Evolutionary conservation across 2,113 vertebrate genomes (phyloP), one percentile per base, ranked within the genome.

Genomic region (Cephalopholis sonnerati): DNA sequence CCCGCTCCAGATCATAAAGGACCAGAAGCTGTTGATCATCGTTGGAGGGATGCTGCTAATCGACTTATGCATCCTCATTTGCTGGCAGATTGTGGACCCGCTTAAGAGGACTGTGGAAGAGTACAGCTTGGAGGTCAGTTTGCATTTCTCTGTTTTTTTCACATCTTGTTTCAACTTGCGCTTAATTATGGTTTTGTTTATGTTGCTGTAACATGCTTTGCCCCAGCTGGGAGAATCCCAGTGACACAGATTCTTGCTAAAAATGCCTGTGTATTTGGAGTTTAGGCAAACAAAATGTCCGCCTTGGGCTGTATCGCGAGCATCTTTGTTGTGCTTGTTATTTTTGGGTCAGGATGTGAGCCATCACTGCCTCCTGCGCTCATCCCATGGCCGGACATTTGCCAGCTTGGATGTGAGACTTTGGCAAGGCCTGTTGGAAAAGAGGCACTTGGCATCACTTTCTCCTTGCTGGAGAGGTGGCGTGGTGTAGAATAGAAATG

Each of bases 1-100:
- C 85, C 81, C 83, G 89, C 29, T 93, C 78, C 95, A 99, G 98
- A 99, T 99, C 94, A 99, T 99, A 94, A 99, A 99, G 95, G 98
- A 99, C 95, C 98, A 99, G 95, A 99, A 99, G 93, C 93, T 99
- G 94, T 94, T 99, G 85, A 97, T 99, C 90, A 99, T 99, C 44
- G 98, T 99, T 54, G 98, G 98, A 59, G 98, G 98, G 93, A 99
- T 99, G 98, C 95, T 99, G 91, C 95, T 99, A 74, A 99, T 99
- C 87, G 98, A 99, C 95, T 95, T 99, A 81, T 99, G 98, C 95
- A 99, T 99, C 94, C 95, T 99, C 89, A 99, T 99, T 94, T 99
- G 97, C 96, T 99, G 98, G 98, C 98, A 99, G 95, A 97, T 99
- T 62, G 98, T 99, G 89, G 98, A 99, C 92, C 98, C 98, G 27